phyloP scores from a whole-genome alignment of 2,113 vertebrate genomes.

The Melanotaenia duboulayi region DNA sequence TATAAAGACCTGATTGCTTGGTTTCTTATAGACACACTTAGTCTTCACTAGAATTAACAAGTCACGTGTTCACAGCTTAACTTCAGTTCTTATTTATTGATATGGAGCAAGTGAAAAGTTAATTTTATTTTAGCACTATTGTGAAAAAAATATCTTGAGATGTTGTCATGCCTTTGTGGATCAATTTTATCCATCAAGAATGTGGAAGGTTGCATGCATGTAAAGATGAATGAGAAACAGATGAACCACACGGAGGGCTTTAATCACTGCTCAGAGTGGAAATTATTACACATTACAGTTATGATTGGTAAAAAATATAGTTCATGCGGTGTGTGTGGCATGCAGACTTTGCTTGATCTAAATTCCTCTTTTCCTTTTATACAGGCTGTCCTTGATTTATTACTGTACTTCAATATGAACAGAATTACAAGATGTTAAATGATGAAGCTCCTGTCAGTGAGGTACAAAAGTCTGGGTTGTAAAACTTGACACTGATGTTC shows the following conservation, averaged over 20 bases:
- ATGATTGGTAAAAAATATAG: not conserved
- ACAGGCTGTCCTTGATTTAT: not conserved
- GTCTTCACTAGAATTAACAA: no score
- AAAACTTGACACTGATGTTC: not conserved
- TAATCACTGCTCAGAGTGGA: not conserved
- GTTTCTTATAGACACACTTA: no score
- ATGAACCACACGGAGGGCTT: not conserved
- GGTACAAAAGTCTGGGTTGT: not conserved
- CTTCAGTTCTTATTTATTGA: not conserved
- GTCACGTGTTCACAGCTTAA: not conserved
- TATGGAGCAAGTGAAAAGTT: not conserved
- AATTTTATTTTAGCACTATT: not conserved
- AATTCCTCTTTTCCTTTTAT: not conserved
- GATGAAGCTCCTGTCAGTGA: not conserved
- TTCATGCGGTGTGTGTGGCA: no score
- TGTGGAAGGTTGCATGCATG: not conserved
- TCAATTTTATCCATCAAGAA: not conserved
- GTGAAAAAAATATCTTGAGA: not conserved
- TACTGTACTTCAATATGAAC: not conserved
- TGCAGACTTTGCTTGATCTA: not conserved
- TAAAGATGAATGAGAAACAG: not conserved
- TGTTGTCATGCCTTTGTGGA: not conserved
- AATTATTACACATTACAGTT: not conserved
- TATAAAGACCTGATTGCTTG: not conserved
- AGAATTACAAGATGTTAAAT: not conserved